Evolutionary conservation across 2,888 invertebrate species (phyloP).

Genomic region (Patella ulyssiponensis): DNA sequence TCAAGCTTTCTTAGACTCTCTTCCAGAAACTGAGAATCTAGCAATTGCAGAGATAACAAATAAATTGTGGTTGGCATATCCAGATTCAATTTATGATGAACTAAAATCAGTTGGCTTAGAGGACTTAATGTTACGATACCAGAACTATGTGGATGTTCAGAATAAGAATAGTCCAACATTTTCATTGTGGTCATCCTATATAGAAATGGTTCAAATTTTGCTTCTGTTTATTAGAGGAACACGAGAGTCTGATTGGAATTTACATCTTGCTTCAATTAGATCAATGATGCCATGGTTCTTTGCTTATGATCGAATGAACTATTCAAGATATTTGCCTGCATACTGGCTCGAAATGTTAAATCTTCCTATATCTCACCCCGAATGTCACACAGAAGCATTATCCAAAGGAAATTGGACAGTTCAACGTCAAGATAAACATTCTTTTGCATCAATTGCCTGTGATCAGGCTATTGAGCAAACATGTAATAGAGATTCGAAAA

Average conservation of each 20-base stretch:
- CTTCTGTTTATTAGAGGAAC: constrained; percentile 37
- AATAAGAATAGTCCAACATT: constrained; percentile 28
- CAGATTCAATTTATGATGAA: constrained; percentile 12
- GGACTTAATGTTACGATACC: background rate
- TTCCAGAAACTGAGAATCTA: too few species aligned
- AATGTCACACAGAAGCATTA: background rate
- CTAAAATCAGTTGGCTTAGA: background rate
- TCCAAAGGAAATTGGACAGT: constrained; percentile 12
- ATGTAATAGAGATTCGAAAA: constrained; percentile 25
- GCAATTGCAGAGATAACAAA: too few species aligned
- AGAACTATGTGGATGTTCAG: constrained; percentile 21
- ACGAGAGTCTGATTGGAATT: constrained; percentile 40
- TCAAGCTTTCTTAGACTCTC: too few species aligned
- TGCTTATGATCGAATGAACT: constrained; percentile 46
- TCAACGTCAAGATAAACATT: constrained; percentile 12
- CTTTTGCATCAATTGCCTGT: constrained; percentile 24
- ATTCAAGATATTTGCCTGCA: constrained; percentile 36
- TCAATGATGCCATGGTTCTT: constrained; percentile 45
- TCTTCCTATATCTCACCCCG: constrained; percentile 30
- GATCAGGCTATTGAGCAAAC: constrained; percentile 28
- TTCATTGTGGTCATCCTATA: constrained; percentile 44
- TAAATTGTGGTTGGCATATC: background rate
- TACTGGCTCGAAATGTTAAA: constrained; percentile 29
- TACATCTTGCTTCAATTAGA: constrained; percentile 38
- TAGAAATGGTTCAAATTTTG: constrained; percentile 48